Conservation (phyloP, 2,797 vertebrate genomes). For the Momotus momota region DNA sequence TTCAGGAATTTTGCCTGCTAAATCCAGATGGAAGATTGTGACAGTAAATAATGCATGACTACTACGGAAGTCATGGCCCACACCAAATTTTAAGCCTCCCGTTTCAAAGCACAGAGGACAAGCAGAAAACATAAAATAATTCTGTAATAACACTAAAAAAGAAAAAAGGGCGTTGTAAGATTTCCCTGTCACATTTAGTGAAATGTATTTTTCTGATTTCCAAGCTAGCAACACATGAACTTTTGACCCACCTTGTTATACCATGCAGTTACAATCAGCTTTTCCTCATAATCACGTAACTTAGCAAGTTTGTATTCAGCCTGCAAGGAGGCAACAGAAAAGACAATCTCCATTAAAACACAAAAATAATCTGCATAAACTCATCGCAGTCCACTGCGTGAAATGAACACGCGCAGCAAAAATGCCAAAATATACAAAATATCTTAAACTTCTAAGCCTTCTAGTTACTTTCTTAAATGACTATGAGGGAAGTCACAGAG, state of each 20-base stretch:
- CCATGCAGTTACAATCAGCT: slow-evolving; percentile 96
- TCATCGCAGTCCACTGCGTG: neutral
- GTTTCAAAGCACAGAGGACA: neutral
- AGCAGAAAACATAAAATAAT: neutral
- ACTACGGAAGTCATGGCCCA: neutral
- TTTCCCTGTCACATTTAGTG: neutral
- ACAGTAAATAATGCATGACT: neutral
- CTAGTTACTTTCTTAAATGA: neutral
- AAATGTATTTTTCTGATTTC: neutral
- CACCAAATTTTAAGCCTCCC: neutral
- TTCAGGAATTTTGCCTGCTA: neutral
- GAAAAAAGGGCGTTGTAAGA: neutral
- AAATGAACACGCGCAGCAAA: neutral
- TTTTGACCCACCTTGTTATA: slow-evolving; percentile 91
- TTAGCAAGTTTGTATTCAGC: slow-evolving; percentile 92
- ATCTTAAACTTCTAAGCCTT: neutral
- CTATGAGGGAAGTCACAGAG: neutral
- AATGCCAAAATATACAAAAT: neutral
- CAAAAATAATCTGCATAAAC: neutral
- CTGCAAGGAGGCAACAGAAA: slow-evolving; percentile 66
- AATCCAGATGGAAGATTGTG: neutral
- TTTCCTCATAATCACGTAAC: slow-evolving; percentile 94
- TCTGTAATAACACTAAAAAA: neutral
- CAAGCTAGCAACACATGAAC: neutral
- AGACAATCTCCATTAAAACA: neutral